Evolutionary conservation across 2,113 vertebrate species (phyloP), one percentile per base, ranked within the genome.

Genomic region (Copsychus sechellarum): DNA sequence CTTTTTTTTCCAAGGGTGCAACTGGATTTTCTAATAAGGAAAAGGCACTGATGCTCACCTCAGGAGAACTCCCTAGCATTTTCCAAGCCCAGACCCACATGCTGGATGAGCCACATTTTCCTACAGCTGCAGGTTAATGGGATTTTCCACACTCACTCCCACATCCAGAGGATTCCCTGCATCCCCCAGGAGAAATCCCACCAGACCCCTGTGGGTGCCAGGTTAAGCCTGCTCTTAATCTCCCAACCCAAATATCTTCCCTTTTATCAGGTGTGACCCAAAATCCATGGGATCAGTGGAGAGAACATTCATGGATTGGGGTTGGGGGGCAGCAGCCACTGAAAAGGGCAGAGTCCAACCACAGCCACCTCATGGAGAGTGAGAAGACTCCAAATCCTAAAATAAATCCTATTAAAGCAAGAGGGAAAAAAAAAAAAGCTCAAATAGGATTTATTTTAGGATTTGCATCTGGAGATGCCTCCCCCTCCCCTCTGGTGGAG

Each of bases 381-480:
- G 2, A 58, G 31, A 20, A 82, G 50, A 22, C 45, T 93, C 43
- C 67, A 45, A 76, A 80, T 53, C 62, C 76, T 69, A 25, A 79
- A 83, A 81, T 53, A 60, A 69, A 80, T 72, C 53, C 31, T 47
- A 45, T 81, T 78, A 77, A 43, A 77, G 53, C 33, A 10, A 67
- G 34, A 4, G 14, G 4, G 0, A 17, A 8, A 29, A 33, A 56
- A 53, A 33, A 54, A 33, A 17, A 43, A 40, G 3, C 66, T 71
- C 21, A 58, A 91, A 51, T 78, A 26, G 36, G 69, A 56, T 84
- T 69, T 92, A 88, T 73, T 88, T 92, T 60, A 29, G 76, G 71
- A 58, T 88, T 91, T 95, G 72, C 76, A 70, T 85, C 79, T 92
- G 79, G 70, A 84, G 33, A 40, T 29, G 20, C 50, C 19, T 80